phyloP scores from a whole-genome alignment of 2,888 invertebrate genomes.

The Phasia obesa region DNA sequence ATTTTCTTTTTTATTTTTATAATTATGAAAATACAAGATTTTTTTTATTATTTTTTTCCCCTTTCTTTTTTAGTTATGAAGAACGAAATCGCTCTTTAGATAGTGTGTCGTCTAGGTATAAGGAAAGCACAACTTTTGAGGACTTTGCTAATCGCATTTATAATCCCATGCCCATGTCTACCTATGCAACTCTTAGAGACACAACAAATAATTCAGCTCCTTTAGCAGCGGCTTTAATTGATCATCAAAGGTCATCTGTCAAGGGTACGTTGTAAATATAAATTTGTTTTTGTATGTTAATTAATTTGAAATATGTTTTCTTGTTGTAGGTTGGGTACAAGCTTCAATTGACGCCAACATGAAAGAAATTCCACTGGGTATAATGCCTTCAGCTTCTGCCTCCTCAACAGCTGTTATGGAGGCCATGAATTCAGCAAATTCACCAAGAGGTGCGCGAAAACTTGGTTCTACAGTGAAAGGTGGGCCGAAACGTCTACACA shows the following conservation, averaged over 20 bases:
- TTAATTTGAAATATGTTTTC: background rate
- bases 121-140: constrained; percentile 94
- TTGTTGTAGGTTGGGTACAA: constrained; percentile 80
- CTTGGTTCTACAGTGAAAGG: constrained; percentile 79
- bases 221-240: constrained; percentile 85
- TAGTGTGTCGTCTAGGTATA: constrained; percentile 92
- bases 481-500: constrained; percentile 78
- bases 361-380: constrained; percentile 75
- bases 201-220: constrained; percentile 82
- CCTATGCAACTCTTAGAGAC: constrained; percentile 76
- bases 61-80: constrained; percentile 88
- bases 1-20: constrained; percentile 68
- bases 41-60: too few relatives aligned
- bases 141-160: constrained; percentile 90
- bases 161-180: constrained; percentile 84
- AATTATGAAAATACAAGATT: background rate
- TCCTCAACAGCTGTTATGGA: constrained; percentile 80
- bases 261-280: constrained; percentile 76
- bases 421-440: constrained; percentile 76
- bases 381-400: constrained; percentile 77
- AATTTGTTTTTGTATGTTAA: background rate
- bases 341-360: constrained; percentile 79
- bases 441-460: constrained; percentile 80
- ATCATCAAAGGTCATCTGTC: constrained; percentile 82
- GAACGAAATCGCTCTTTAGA: constrained; percentile 93